These are phyloP conservation scores for Montipora capricornis DNA, from an alignment of 64 coral and sea anemone genomes.

Conservation along the genomic window DNA sequence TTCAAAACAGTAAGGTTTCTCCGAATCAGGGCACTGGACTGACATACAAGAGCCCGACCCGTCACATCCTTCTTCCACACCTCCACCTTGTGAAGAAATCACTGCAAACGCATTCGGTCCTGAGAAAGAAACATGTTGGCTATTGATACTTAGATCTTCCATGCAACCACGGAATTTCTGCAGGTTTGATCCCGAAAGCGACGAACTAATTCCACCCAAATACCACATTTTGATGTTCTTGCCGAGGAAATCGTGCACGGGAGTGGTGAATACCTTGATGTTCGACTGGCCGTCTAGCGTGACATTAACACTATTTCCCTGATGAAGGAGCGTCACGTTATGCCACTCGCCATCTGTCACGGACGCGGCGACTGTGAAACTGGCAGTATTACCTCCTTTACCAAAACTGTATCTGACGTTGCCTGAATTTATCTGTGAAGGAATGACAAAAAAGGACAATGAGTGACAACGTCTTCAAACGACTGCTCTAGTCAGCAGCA, in stretches of 20 bases:
- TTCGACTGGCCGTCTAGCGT: constrained; percentile 21
- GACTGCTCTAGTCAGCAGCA: too few relatives aligned
- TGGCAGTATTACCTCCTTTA: constrained; percentile 25
- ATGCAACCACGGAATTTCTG: constrained; percentile 80
- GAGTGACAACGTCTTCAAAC: background rate
- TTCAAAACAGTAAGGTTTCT: constrained; percentile 77
- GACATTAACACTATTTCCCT: constrained; percentile 63
- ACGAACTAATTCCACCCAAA: constrained; percentile 48
- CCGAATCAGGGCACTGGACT: constrained; percentile 55
- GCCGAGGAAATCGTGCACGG: constrained; percentile 71
- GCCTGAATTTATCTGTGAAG: constrained; percentile 57
- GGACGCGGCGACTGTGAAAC: constrained; percentile 19
- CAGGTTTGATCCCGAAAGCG: background rate
- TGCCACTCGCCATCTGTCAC: constrained; percentile 87
- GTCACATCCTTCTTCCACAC: constrained; percentile 63
- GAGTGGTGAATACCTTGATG: constrained; percentile 19
- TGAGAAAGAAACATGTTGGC: constrained; percentile 71
- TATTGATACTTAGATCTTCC: constrained; percentile 77
- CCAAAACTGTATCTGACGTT: constrained; percentile 67
- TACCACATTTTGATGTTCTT: constrained; percentile 67
- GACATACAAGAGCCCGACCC: constrained; percentile 25
- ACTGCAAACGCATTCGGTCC: constrained; percentile 78
- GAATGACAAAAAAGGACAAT: background rate
- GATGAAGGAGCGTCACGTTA: constrained; percentile 69
- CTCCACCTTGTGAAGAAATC: constrained; percentile 56